phyloP scores from a whole-genome alignment of 2,888 invertebrate genomes.

The Catocala nupta region DNA sequence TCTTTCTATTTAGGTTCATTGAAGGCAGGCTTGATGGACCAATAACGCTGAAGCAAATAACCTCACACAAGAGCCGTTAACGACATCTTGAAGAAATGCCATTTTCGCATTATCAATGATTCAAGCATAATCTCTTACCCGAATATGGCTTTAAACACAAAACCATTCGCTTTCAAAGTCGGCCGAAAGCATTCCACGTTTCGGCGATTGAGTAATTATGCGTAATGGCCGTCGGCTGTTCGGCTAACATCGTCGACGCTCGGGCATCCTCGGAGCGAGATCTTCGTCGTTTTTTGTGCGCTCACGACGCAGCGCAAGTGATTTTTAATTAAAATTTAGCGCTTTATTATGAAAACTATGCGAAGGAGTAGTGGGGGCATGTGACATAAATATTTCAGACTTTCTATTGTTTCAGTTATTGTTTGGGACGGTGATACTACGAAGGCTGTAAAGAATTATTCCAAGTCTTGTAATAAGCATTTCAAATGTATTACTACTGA shows the following conservation, averaged over 20 bases:
- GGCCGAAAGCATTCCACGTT: slow-evolving; percentile 64
- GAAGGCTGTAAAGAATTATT: too few relatives aligned
- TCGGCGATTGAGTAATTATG: slow-evolving; percentile 77
- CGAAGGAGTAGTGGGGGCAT: slow-evolving; percentile 45
- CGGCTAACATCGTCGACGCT: slow-evolving; percentile 63
- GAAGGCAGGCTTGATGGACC: slow-evolving; percentile 29
- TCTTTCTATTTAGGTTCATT: slow-evolving; percentile 16
- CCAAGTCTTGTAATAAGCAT: too few relatives aligned
- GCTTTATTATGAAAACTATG: slow-evolving; percentile 81
- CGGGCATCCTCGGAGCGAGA: slow-evolving; percentile 67
- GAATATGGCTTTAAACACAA: slow-evolving; percentile 52
- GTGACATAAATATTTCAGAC: not conserved
- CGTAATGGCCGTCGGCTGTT: slow-evolving; percentile 61
- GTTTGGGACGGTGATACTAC: not conserved
- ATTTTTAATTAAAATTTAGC: slow-evolving; percentile 83
- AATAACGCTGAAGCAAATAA: slow-evolving; percentile 35
- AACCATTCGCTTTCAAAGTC: slow-evolving; percentile 50
- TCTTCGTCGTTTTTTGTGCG: slow-evolving; percentile 65
- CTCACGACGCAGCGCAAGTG: slow-evolving; percentile 58
- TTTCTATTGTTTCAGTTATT: not conserved
- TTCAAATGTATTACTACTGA: too few relatives aligned
- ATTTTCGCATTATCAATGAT: slow-evolving; percentile 55
- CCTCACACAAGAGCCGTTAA: slow-evolving; percentile 37
- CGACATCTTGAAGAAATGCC: slow-evolving; percentile 42
- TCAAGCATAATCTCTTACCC: slow-evolving; percentile 51